Evolutionary conservation across 1,140 invertebrate genomes (phyloP).

Genomic region (Belonocnema kinseyi): DNA sequence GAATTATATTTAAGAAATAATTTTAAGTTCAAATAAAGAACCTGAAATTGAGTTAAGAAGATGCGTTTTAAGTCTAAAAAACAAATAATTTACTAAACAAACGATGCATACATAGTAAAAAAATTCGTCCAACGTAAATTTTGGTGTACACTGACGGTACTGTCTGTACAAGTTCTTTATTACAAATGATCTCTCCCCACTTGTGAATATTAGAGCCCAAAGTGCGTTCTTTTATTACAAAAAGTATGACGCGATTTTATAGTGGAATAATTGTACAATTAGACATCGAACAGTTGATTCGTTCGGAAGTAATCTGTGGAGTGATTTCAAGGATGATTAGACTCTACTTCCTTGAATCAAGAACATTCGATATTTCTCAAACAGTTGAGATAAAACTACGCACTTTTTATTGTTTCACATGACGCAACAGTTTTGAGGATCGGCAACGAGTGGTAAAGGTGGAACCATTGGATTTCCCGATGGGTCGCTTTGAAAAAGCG

Average conservation of each 20-base stretch:
- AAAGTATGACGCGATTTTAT: not conserved
- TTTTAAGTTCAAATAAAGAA: not conserved
- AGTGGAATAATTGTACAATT: slow-evolving; percentile 30
- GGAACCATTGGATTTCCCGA: slow-evolving; percentile 60
- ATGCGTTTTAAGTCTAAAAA: not conserved
- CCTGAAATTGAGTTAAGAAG: not conserved
- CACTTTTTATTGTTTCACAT: slow-evolving; percentile 58
- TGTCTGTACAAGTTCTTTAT: not conserved
- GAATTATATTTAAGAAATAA: no score
- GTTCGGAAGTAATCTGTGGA: no score
- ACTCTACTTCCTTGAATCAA: slow-evolving; percentile 13
- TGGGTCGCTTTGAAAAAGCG: slow-evolving; percentile 60
- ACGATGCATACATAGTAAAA: slow-evolving; percentile 3
- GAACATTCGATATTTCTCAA: not conserved
- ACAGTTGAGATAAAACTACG: not conserved
- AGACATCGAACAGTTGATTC: not conserved
- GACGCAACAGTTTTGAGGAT: slow-evolving; percentile 66
- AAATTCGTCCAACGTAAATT: not conserved
- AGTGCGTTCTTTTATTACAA: not conserved
- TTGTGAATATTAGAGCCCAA: not conserved
- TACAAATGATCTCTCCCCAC: not conserved
- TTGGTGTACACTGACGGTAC: not conserved
- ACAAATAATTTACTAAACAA: slow-evolving; percentile 26
- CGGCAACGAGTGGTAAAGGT: slow-evolving; percentile 54
- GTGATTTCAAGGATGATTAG: not conserved